These are phyloP conservation scores for Chrysolina oricalcia DNA, from an alignment of 2,888 invertebrate species.

Conservation along the genomic window DNA sequence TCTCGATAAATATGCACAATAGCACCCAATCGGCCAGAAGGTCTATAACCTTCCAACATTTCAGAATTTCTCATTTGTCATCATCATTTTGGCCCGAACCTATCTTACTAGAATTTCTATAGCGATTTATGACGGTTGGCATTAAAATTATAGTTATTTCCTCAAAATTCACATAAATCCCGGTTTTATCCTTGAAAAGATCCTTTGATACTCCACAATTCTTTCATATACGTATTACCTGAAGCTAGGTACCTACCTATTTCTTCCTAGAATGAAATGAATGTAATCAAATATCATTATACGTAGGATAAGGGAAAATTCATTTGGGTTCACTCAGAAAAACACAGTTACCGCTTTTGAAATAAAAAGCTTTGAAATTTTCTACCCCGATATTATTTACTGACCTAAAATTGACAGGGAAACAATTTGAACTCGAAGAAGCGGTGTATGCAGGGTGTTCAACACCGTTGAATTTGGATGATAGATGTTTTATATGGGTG, in stretches of 20 bases:
- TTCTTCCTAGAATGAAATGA: slow-evolving; percentile 3
- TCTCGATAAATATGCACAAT: background rate
- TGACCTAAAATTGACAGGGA: background rate
- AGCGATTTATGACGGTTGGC: slow-evolving; percentile 12
- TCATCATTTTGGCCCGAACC: background rate
- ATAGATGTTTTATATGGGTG: too few species aligned
- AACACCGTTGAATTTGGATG: too few species aligned
- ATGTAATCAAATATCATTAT: slow-evolving; percentile 18
- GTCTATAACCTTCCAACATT: slow-evolving; percentile 9
- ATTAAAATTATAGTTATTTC: slow-evolving; percentile 24
- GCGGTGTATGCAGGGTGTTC: too few species aligned
- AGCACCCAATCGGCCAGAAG: background rate
- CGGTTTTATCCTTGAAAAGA: slow-evolving; percentile 14
- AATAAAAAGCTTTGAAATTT: background rate
- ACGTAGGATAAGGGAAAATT: background rate
- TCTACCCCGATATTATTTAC: background rate
- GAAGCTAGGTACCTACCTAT: slow-evolving; percentile 15
- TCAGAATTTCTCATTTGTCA: slow-evolving; percentile 6
- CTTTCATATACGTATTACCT: slow-evolving; percentile 5
- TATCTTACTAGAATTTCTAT: background rate
- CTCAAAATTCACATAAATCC: slow-evolving; percentile 21
- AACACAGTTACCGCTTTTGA: background rate
- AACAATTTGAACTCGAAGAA: too few species aligned
- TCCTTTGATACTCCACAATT: slow-evolving; percentile 16
- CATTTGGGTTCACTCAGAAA: background rate